A percentile compares a stretch with the other conserved stretches of the same genome.
These are phyloP conservation scores for Macrobrachium rosenbergii DNA, from an alignment of 1,140 invertebrate genomes.

Conservation along the genomic window DNA sequence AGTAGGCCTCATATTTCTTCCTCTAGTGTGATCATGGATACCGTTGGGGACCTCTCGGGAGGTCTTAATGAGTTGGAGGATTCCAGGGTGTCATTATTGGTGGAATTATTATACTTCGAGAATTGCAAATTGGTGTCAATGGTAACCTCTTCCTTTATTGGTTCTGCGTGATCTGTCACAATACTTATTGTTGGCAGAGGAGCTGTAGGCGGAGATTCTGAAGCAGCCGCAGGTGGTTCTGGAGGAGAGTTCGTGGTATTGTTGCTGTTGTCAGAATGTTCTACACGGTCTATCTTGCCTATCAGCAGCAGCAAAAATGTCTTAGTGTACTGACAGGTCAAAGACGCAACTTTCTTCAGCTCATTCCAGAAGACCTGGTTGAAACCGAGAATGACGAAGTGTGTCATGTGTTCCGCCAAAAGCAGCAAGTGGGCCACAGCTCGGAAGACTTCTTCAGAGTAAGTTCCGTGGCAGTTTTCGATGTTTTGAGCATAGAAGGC, in stretches of 20 bases:
- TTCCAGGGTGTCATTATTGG: neutral
- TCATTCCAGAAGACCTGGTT: constrained; percentile 32
- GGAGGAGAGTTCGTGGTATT: too few relatives aligned
- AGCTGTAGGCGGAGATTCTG: too few relatives aligned
- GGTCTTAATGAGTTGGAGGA: neutral
- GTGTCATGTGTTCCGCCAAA: constrained; percentile 36
- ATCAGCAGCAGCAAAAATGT: neutral
- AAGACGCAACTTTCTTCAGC: neutral
- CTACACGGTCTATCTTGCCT: neutral
- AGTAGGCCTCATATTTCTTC: neutral
- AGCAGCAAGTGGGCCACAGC: constrained; percentile 44
- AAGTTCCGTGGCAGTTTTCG: constrained; percentile 35
- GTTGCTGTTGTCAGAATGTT: neutral
- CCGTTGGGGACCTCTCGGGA: neutral
- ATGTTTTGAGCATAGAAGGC: constrained; percentile 30
- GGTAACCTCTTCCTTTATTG: neutral
- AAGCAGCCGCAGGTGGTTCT: too few relatives aligned
- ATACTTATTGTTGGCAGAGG: too few relatives aligned
- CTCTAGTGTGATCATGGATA: constrained; percentile 15
- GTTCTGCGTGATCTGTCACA: too few relatives aligned
- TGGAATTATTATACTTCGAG: neutral
- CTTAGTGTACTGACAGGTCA: neutral
- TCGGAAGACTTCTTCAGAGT: constrained; percentile 40
- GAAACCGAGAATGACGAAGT: constrained; percentile 28
- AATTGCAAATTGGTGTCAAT: neutral